These are phyloP conservation scores for Drosophila punjabiensis DNA, from an alignment of 1,140 invertebrate genomes.

Conservation along the genomic window DNA sequence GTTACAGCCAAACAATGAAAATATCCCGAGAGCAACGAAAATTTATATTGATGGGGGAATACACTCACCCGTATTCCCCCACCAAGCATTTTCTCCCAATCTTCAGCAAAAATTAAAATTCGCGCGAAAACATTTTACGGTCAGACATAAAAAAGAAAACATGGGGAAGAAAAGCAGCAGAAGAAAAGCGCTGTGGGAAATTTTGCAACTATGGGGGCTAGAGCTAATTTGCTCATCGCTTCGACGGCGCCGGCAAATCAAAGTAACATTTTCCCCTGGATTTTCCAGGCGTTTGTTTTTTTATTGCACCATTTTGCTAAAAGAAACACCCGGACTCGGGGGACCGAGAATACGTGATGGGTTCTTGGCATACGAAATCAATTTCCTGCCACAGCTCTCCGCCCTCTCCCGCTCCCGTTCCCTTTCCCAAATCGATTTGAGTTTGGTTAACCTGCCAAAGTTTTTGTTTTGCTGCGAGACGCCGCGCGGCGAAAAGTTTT, in stretches of 20 bases:
- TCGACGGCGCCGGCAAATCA: slow-evolving; percentile 60
- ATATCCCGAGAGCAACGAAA: slow-evolving; percentile 44
- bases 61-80: slow-evolving; percentile 7
- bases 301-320: slow-evolving; percentile 71
- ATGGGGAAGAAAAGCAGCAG: neutral
- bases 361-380: slow-evolving; percentile 73
- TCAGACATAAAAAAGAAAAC: slow-evolving; percentile 67
- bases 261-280: slow-evolving; percentile 71
- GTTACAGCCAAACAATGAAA: slow-evolving; percentile 75
- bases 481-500: slow-evolving; percentile 57
- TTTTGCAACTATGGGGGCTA: slow-evolving; percentile 57
- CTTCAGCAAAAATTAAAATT: slow-evolving; percentile 70
- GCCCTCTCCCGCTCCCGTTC: slow-evolving; percentile 3
- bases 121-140: slow-evolving; percentile 76
- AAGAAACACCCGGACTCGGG: slow-evolving; percentile 9
- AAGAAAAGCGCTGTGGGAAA: slow-evolving; percentile 21
- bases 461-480: slow-evolving; percentile 38
- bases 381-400: slow-evolving; percentile 56
- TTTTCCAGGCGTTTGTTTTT: slow-evolving; percentile 61
- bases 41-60: slow-evolving; percentile 37
- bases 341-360: slow-evolving; percentile 30
- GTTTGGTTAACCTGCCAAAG: slow-evolving; percentile 81
- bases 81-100: slow-evolving; percentile 8
- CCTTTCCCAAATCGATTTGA: slow-evolving; percentile 74
- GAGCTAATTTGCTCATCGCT: slow-evolving; percentile 73